phyloP scores from a whole-genome alignment of 2,888 invertebrate species.

The Epicampocera succincta region DNA sequence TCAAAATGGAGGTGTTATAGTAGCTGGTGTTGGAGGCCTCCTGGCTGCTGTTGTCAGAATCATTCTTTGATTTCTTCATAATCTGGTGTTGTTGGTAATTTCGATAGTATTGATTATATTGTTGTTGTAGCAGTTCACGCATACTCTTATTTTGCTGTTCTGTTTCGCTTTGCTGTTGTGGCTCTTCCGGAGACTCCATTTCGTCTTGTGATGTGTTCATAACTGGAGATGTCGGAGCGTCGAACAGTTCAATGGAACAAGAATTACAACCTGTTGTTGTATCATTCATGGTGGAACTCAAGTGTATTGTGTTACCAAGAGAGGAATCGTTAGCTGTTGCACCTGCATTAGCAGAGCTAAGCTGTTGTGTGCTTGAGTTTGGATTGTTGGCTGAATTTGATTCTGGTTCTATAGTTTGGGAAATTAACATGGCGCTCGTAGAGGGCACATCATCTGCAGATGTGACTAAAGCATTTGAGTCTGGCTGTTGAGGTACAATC shows the following conservation, averaged over 20 bases:
- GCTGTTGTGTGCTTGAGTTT: slow-evolving; percentile 19
- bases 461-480: neutral
- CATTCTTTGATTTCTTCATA: slow-evolving; percentile 27
- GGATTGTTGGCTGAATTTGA: slow-evolving; percentile 36
- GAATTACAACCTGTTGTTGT: slow-evolving; percentile 70
- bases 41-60: slow-evolving; percentile 41
- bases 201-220: slow-evolving; percentile 53
- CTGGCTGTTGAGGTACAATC: slow-evolving; percentile 73
- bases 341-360: neutral
- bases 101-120: slow-evolving; percentile 67
- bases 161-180: slow-evolving; percentile 29
- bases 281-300: slow-evolving; percentile 41
- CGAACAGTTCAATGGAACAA: slow-evolving; percentile 79
- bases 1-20: slow-evolving; percentile 48
- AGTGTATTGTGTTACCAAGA: slow-evolving; percentile 25
- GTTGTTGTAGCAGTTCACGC: slow-evolving; percentile 66
- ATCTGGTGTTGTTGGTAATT: slow-evolving; percentile 67
- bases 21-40: slow-evolving; percentile 31
- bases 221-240: slow-evolving; percentile 72
- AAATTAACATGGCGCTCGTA: slow-evolving; percentile 32
- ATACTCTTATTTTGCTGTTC: slow-evolving; percentile 57
- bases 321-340: slow-evolving; percentile 66
- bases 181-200: slow-evolving; percentile 15
- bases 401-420: slow-evolving; percentile 49
- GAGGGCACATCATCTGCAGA: slow-evolving; percentile 25